A percentile compares a stretch with the other conserved stretches of the same genome.
phyloP scores from a whole-genome alignment of 2,797 vertebrate species.

The Rhinatrema bivittatum region DNA sequence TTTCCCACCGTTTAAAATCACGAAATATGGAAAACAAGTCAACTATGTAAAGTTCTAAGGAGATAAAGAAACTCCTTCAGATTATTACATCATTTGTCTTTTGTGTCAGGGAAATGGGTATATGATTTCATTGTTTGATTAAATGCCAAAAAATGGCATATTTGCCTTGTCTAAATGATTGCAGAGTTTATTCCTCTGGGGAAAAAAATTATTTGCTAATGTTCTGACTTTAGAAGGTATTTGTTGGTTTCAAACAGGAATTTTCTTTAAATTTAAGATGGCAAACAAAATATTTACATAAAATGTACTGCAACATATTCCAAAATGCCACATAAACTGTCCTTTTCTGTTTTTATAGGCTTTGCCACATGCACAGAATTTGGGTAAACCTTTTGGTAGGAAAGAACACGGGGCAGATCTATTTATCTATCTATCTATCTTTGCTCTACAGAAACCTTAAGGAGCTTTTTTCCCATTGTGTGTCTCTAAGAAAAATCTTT shows the following conservation, averaged over 20 bases:
- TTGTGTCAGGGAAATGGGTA: conserved; percentile 72
- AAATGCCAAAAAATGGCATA: conserved; percentile 79
- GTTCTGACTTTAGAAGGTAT: conserved; percentile 46
- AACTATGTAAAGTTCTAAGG: conserved; percentile 78
- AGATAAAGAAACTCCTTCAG: conserved; percentile 77
- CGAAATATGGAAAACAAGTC: conserved; percentile 76
- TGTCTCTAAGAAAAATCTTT: too few relatives aligned
- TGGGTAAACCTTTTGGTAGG: too few relatives aligned
- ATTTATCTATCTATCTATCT: too few relatives aligned
- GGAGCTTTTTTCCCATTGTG: too few relatives aligned
- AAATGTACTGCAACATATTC: too few relatives aligned
- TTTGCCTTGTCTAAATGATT: conserved; percentile 86
- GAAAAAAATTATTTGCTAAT: conserved; percentile 59
- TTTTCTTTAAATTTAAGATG: too few relatives aligned
- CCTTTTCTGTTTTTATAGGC: too few relatives aligned
- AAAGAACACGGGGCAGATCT: too few relatives aligned
- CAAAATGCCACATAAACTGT: too few relatives aligned
- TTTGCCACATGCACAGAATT: too few relatives aligned
- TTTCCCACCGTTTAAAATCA: conserved; percentile 73
- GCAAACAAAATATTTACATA: too few relatives aligned
- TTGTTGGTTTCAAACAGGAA: conserved; percentile 47
- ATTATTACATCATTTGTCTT: conserved; percentile 86
- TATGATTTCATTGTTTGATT: conserved; percentile 88
- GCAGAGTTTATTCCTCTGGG: conserved; percentile 72
- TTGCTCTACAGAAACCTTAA: too few relatives aligned